A percentile compares a stretch with the other conserved stretches of the same genome.
Evolutionary conservation across 1,140 invertebrate species (phyloP).

Genomic region (Lepidurus couesii): DNA sequence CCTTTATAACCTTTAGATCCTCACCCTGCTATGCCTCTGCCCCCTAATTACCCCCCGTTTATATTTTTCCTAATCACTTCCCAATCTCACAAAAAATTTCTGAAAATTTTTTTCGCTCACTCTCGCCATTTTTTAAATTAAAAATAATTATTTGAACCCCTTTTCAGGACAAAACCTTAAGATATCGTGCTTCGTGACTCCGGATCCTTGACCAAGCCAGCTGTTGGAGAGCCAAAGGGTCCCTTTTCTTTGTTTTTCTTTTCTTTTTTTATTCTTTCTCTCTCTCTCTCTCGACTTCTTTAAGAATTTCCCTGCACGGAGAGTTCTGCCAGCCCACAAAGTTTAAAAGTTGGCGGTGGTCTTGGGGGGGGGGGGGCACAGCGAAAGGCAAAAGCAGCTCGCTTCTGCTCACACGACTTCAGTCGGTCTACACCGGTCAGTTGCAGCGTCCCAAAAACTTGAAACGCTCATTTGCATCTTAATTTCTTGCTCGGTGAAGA

Average conservation of each 20-base stretch:
- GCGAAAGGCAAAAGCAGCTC: not conserved
- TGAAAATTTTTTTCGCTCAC: too few relatives aligned
- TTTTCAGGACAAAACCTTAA: too few relatives aligned
- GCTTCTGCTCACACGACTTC: not conserved
- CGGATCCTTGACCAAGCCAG: too few relatives aligned
- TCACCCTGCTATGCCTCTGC: not conserved
- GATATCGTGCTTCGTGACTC: too few relatives aligned
- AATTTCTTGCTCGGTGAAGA: not conserved
- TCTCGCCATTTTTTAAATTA: not conserved
- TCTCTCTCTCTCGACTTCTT: not conserved
- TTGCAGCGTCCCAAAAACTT: not conserved
- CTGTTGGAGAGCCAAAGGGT: too few relatives aligned
- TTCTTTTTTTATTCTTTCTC: not conserved
- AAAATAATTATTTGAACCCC: not conserved
- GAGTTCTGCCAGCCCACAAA: not conserved
- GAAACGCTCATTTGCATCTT: constrained; percentile 3
- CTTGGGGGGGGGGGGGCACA: not conserved
- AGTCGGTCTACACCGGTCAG: constrained; percentile 17
- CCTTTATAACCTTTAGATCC: not conserved
- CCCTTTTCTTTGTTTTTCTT: constrained; percentile 23
- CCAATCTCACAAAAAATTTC: not conserved
- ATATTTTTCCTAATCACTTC: not conserved
- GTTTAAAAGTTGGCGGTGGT: constrained; percentile 1
- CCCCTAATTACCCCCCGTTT: not conserved
- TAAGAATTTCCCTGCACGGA: not conserved